Evolutionary conservation across 2,888 invertebrate species (phyloP).

Genomic region (Pemphredon lugubris): DNA sequence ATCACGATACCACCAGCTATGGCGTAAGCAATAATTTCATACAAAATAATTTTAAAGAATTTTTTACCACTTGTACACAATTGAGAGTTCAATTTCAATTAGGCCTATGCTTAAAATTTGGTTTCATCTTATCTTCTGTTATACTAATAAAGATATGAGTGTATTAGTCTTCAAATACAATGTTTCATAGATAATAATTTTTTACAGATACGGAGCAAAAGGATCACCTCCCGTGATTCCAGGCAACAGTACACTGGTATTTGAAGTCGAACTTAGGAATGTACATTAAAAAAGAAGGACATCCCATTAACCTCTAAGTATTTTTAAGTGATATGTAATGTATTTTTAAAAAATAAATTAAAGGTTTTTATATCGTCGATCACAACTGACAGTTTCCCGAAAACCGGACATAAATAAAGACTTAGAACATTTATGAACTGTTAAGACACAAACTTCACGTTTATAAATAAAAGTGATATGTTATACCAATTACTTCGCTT

Average conservation of each 20-base stretch:
- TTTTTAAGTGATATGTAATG: conserved; percentile 31
- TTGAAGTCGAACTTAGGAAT: conserved; percentile 94
- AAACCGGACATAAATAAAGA: too few species aligned
- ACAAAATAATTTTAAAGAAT: conserved; percentile 10
- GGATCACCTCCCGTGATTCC: conserved; percentile 94
- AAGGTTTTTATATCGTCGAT: too few species aligned
- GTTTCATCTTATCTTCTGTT: too few species aligned
- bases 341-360: conserved; percentile 36
- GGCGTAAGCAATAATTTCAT: conserved; percentile 86
- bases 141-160: not conserved
- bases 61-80: too few species aligned
- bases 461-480: too few species aligned
- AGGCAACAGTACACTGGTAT: conserved; percentile 92
- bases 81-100: not conserved
- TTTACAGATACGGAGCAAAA: conserved; percentile 86
- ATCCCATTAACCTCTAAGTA: conserved; percentile 24
- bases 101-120: too few species aligned
- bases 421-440: too few species aligned
- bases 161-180: not conserved
- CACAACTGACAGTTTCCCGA: too few species aligned
- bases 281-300: conserved; percentile 83
- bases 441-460: too few species aligned
- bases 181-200: conserved; percentile 40
- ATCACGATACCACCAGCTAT: conserved; percentile 91
- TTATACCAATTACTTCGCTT: too few species aligned